A percentile compares a stretch with the other conserved stretches of the same genome.
Conservation (phyloP, 2,888 invertebrate genomes). For the Standfussiana lucernea region DNA sequence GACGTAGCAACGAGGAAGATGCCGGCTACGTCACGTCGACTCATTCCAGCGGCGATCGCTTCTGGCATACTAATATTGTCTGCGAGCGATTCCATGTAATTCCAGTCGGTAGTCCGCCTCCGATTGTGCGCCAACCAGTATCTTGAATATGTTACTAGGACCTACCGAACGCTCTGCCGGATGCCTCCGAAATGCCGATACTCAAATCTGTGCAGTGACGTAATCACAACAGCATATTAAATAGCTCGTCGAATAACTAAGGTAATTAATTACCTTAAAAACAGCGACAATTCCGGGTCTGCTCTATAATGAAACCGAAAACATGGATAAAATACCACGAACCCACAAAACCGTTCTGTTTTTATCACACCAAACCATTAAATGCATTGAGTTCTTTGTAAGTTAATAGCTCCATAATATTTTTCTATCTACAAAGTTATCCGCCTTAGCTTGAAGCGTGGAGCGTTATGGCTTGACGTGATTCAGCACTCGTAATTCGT, state of each 20-base stretch:
- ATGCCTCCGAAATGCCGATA: conserved; percentile 56
- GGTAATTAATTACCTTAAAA: conserved; percentile 5
- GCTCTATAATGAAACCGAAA: not conserved
- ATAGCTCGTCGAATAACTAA: not conserved
- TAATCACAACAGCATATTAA: conserved; percentile 18
- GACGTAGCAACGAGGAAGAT: conserved; percentile 80
- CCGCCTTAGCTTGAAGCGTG: conserved; percentile 67
- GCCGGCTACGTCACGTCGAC: conserved; percentile 84
- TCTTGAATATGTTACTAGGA: conserved; percentile 86
- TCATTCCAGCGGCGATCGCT: conserved; percentile 87
- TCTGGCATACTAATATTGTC: conserved; percentile 88
- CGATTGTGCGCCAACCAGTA: conserved; percentile 83
- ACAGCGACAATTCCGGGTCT: not conserved
- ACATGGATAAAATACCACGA: not conserved
- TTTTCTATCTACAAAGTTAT: conserved; percentile 69
- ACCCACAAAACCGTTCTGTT: conserved; percentile 16
- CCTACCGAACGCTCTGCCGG: conserved; percentile 36
- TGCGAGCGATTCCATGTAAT: conserved; percentile 87
- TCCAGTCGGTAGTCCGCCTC: conserved; percentile 81
- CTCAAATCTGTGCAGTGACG: conserved; percentile 42
- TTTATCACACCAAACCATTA: conserved; percentile 26
- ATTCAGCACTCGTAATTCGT: conserved; percentile 83
- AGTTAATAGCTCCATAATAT: conserved; percentile 59
- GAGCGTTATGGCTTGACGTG: conserved; percentile 76
- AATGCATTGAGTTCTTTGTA: conserved; percentile 41